Evolutionary conservation across 2,113 vertebrate species (phyloP).

Genomic region (Pachycephala philippinensis): DNA sequence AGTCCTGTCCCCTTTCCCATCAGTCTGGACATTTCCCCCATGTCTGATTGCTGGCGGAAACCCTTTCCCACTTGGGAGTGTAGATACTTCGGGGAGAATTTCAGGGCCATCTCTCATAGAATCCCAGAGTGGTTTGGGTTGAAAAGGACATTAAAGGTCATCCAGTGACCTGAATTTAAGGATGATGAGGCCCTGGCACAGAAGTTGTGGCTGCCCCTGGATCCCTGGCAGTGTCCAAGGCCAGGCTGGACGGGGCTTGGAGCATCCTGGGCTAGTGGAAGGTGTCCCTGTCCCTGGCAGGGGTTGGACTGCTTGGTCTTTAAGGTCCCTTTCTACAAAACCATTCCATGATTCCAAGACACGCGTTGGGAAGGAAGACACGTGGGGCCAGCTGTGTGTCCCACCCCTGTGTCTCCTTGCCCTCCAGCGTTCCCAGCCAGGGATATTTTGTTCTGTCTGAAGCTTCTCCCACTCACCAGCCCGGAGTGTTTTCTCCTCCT

Average conservation of each 20-base stretch:
- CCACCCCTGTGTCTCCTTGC: not conserved
- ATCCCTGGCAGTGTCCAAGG: not conserved
- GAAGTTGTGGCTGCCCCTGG: not conserved
- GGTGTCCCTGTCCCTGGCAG: not conserved
- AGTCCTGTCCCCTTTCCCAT: not conserved
- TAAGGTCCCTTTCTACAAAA: not conserved
- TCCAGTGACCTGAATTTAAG: not conserved
- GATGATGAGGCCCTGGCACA: not conserved
- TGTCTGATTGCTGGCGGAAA: not conserved
- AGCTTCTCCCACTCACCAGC: conserved; percentile 24
- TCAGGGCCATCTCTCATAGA: not conserved
- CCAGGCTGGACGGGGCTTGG: accelerated
- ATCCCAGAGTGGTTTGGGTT: not conserved
- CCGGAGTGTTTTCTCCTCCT: not conserved
- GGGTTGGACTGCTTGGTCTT: not conserved
- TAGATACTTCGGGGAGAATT: not conserved
- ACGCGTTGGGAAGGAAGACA: not conserved
- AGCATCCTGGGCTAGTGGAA: accelerated
- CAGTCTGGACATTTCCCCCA: not conserved
- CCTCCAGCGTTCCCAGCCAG: not conserved
- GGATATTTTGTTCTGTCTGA: conserved; percentile 6
- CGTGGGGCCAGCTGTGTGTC: not conserved
- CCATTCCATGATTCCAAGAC: not conserved
- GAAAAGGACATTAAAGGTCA: not conserved
- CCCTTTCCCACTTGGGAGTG: not conserved